phyloP scores from a whole-genome alignment of 2,113 vertebrate species.

The Apistogramma diplotaenia region DNA sequence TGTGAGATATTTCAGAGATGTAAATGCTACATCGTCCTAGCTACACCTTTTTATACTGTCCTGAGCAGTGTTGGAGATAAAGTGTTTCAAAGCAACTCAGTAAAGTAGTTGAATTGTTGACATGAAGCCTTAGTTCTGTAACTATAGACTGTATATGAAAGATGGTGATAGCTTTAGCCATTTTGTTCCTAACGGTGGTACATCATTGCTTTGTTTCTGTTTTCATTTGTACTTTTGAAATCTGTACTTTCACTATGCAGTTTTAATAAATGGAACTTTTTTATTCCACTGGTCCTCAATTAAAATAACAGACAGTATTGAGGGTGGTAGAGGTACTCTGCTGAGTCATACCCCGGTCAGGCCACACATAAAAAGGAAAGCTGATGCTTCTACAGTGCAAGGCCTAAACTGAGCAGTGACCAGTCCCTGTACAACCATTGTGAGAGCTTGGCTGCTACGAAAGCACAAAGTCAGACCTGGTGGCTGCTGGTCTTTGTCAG shows the following conservation, averaged over 20 bases:
- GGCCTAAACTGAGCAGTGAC: not conserved
- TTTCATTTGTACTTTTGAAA: not conserved
- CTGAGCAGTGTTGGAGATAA: not conserved
- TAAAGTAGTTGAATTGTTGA: not conserved
- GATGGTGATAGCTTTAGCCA: not conserved
- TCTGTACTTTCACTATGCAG: too few relatives aligned
- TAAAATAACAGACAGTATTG: too few relatives aligned
- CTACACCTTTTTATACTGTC: conserved; percentile 32
- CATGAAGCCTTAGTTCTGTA: not conserved
- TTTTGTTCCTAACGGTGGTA: not conserved
- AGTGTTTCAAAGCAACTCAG: not conserved
- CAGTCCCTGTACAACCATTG: too few relatives aligned
- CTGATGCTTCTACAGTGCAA: not conserved
- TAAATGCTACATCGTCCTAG: conserved; percentile 29
- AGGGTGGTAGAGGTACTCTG: too few relatives aligned
- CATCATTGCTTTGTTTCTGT: not conserved
- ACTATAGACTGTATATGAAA: not conserved
- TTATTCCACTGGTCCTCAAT: not conserved
- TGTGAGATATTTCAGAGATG: conserved; percentile 1
- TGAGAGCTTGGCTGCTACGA: too few relatives aligned
- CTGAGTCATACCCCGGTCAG: not conserved
- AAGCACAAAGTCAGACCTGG: not conserved
- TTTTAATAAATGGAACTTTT: not conserved
- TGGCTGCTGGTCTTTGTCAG: not conserved
- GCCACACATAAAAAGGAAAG: not conserved